These are phyloP conservation scores for Macrostomum cliftonense DNA, from an alignment of 2,888 invertebrate species.

Conservation along the genomic window DNA sequence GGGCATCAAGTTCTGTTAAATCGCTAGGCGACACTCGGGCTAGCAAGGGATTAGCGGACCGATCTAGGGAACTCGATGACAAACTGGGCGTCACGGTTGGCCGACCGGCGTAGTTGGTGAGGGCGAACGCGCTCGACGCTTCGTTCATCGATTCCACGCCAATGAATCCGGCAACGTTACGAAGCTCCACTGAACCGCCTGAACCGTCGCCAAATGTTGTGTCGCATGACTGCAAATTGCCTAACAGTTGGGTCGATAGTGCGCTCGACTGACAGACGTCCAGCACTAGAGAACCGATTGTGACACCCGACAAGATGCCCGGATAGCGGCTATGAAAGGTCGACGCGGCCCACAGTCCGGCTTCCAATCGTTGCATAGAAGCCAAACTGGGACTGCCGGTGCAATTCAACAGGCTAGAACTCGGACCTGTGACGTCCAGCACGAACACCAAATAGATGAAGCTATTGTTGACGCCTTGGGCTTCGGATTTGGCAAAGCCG, in stretches of 20 bases:
- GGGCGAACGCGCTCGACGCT: constrained; percentile 15
- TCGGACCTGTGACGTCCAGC: no score
- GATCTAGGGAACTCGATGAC: no score
- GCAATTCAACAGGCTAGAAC: constrained; percentile 11
- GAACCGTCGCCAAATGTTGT: constrained; percentile 14
- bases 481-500: no score
- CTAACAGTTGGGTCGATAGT: constrained; percentile 18
- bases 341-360: constrained; percentile 33
- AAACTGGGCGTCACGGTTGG: no score
- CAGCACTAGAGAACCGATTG: constrained; percentile 24
- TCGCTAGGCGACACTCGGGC: no score
- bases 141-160: constrained; percentile 21
- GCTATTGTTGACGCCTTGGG: no score
- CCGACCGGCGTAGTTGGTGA: no score
- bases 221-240: constrained; percentile 22
- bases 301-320: constrained; percentile 8
- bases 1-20: no score
- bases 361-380: constrained; percentile 30
- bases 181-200: constrained; percentile 15
- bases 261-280: constrained; percentile 21
- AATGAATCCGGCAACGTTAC: constrained; percentile 21
- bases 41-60: no score
- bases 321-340: constrained; percentile 13
- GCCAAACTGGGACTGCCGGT: constrained; percentile 16
- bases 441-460: no score